phyloP scores from a whole-genome alignment of 2,797 vertebrate species.

The Tapirus indicus region DNA sequence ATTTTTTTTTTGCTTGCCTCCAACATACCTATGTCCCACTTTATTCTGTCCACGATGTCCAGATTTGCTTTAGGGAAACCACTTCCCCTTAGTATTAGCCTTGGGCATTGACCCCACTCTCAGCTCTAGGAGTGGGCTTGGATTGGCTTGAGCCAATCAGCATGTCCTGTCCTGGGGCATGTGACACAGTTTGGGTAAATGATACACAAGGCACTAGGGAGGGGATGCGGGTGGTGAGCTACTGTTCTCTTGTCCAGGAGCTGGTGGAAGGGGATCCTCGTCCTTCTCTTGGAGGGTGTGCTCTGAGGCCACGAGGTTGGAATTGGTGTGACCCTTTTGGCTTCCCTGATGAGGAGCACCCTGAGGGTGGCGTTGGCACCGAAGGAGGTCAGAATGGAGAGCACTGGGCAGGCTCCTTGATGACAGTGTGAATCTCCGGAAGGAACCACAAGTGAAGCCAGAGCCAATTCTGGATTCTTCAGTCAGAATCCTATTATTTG shows the following conservation, averaged over 20 bases:
- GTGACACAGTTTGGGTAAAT: background rate
- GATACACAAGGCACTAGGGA: background rate
- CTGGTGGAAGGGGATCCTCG: background rate
- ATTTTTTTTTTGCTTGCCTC: background rate
- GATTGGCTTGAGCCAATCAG: background rate
- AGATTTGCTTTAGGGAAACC: background rate
- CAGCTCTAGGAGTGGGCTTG: background rate
- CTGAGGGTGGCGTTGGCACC: background rate
- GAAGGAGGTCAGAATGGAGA: background rate
- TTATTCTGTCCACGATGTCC: background rate
- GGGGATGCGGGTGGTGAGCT: too few species aligned
- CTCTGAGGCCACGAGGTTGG: background rate
- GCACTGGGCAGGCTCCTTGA: background rate
- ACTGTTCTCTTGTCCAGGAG: rapidly evolving
- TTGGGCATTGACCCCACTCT: background rate
- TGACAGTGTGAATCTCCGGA: background rate
- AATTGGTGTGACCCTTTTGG: background rate
- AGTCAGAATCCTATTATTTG: background rate
- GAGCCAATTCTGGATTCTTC: background rate
- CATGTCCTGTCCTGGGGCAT: background rate
- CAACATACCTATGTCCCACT: background rate
- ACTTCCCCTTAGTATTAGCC: background rate
- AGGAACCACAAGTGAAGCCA: slow-evolving; percentile 18
- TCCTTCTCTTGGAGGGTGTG: background rate
- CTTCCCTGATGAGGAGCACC: background rate